Percentiles rank a stretch among this genome's conserved stretches.
These are phyloP conservation scores for Drosophila nikananu DNA, from an alignment of 1,140 invertebrate genomes.

Conservation along the genomic window DNA sequence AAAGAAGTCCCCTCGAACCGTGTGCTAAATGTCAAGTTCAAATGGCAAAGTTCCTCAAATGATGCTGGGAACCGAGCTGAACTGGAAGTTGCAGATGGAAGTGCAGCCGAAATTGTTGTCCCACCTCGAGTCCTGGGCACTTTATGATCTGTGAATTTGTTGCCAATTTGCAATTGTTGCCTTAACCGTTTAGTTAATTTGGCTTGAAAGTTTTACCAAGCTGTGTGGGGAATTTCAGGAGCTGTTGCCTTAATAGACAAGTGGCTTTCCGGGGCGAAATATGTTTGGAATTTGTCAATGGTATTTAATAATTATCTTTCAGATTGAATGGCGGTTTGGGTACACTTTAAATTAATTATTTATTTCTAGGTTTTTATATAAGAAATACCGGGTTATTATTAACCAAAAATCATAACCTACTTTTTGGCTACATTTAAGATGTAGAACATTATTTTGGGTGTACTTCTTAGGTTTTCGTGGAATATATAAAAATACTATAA, in stretches of 20 bases:
- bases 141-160: conserved; percentile 84
- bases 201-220: conserved; percentile 60
- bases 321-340: too few species aligned
- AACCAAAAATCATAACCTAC: too few species aligned
- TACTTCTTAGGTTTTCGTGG: too few species aligned
- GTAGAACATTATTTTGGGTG: too few species aligned
- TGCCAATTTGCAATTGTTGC: conserved; percentile 82
- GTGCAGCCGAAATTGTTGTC: conserved; percentile 39
- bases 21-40: conserved; percentile 84
- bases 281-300: conserved; percentile 2
- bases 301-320: not conserved
- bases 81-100: conserved; percentile 42
- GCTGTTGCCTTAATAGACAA: conserved; percentile 11
- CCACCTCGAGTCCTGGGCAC: conserved; percentile 38
- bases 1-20: conserved; percentile 81
- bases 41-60: conserved; percentile 84
- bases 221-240: conserved; percentile 18
- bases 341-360: too few species aligned
- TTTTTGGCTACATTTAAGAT: too few species aligned
- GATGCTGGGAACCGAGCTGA: conserved; percentile 59
- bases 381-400: not conserved
- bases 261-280: not conserved
- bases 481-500: not conserved
- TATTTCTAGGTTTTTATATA: not conserved
- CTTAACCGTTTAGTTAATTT: conserved; percentile 81